phyloP scores from a whole-genome alignment of 2,113 vertebrate genomes.

The Hippocampus mohnikei region DNA sequence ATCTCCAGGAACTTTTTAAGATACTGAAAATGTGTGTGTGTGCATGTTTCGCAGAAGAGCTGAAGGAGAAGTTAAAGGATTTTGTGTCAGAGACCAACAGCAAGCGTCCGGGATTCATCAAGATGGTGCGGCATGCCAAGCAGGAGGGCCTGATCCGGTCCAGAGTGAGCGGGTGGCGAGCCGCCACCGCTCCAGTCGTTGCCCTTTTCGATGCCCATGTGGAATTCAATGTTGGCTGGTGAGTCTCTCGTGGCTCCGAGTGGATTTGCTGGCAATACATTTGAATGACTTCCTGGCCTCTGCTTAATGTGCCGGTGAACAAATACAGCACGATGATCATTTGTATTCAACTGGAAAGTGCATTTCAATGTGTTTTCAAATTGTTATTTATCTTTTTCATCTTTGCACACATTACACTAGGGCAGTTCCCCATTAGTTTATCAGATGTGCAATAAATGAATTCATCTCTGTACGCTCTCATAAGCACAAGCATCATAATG shows the following conservation, averaged over 20 bases:
- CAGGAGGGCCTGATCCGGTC: slow-evolving; percentile 96
- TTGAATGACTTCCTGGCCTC: slow-evolving; percentile 11
- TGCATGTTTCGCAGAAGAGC: slow-evolving; percentile 77
- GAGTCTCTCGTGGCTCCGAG: slow-evolving; percentile 57
- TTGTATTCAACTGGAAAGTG: not conserved
- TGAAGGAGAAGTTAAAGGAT: slow-evolving; percentile 86
- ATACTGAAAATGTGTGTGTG: slow-evolving; percentile 17
- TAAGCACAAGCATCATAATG: slow-evolving; percentile 24
- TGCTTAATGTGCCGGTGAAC: not conserved
- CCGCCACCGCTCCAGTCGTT: slow-evolving; percentile 86
- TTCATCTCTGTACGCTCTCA: not conserved
- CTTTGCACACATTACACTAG: not conserved
- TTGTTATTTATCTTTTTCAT: slow-evolving; percentile 8
- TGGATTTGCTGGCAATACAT: slow-evolving; percentile 22
- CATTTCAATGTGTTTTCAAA: slow-evolving; percentile 1
- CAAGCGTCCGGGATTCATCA: slow-evolving; percentile 86
- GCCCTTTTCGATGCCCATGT: slow-evolving; percentile 97
- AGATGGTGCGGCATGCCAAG: slow-evolving; percentile 85
- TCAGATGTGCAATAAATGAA: slow-evolving; percentile 22
- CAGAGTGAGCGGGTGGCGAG: slow-evolving; percentile 93
- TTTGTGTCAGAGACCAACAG: slow-evolving; percentile 87
- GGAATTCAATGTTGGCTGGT: slow-evolving; percentile 95
- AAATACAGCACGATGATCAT: not conserved
- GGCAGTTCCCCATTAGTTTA: not conserved
- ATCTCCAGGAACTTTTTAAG: slow-evolving; percentile 15